Evolutionary conservation across 2,797 vertebrate genomes (phyloP), one percentile per base, ranked within the genome.

Genomic region (Typhlichthys eigenmanni): DNA sequence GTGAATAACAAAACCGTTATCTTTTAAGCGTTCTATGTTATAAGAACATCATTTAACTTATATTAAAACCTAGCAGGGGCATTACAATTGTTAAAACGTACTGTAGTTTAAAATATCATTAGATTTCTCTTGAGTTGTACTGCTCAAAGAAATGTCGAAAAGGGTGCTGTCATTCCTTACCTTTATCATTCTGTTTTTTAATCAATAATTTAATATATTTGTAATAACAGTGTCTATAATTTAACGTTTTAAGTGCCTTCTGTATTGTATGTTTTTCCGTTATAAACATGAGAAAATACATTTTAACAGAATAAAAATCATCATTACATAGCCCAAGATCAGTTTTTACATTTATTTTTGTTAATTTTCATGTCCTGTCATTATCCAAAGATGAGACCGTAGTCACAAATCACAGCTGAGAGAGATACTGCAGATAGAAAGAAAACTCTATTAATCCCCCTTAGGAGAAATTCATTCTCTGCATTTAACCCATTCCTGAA

Each of bases 231-330:
- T 80, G 88, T 92, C 79, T 91, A 75, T 93, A 76, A 88, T 91
- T 91, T 92, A 94, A 94, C 89, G 83, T 78, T 92, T 93, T 94
- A 98, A 99, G 96, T 98, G 96, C 97, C 96, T 99, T 99, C 94
- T 91, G 90, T 93, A 94, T 85, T 93, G 92, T 92, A 92, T 89
- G 81, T 92, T 89, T 90, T 94, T 89, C 69, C 71, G 78, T 68
- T 13, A 29, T 54, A 13, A 61, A 52, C 71, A 76, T 79, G 80
- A 79, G 89, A 92, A 91, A 93, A 89, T 87, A 61, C 79, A 72
- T 59, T 72, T 81, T 76, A 88, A 85, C 78, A 81, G 75, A 82
- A 90, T 89, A 86, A 86, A 91, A 87, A 74, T 62, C 69, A 83
- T 86, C 66, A 80, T 88, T 64, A 63, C 66, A 66, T 43, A 16